Evolutionary conservation across 2,113 vertebrate genomes (phyloP).

Genomic region (Nansenia antarctica): DNA sequence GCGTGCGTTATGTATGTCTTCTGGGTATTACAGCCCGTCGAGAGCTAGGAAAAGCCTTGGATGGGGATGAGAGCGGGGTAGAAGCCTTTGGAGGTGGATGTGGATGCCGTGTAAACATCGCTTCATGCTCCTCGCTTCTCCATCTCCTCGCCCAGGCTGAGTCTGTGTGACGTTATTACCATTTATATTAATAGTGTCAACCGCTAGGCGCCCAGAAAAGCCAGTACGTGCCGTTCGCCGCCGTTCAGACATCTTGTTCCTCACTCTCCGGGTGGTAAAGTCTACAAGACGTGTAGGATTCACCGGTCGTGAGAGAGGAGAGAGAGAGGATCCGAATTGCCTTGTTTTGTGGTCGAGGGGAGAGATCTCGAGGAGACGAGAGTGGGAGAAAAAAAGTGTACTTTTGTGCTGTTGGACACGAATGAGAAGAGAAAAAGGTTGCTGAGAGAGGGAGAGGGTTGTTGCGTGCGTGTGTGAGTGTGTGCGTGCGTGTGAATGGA

Average conservation of each 20-base stretch:
- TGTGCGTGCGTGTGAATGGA: slow-evolving; percentile 33
- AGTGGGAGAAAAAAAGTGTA: not conserved
- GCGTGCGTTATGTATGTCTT: no score
- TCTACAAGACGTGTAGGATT: slow-evolving; percentile 20
- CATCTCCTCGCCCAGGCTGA: not conserved
- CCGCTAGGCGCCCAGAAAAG: not conserved
- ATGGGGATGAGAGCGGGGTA: no score
- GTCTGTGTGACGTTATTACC: slow-evolving; percentile 43
- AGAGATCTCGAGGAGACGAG: not conserved
- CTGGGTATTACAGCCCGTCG: no score
- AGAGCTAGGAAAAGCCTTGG: no score
- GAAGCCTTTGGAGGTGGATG: no score
- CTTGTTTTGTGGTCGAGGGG: not conserved
- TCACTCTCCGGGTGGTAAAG: slow-evolving; percentile 24
- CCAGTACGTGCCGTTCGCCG: slow-evolving; percentile 22
- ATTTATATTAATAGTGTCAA: slow-evolving; percentile 55
- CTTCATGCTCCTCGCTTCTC: not conserved
- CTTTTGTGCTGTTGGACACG: not conserved
- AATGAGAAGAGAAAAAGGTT: not conserved
- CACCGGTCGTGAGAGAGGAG: not conserved
- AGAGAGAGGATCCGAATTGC: not conserved
- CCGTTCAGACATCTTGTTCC: not conserved
- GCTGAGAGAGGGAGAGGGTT: not conserved
- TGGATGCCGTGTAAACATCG: no score
- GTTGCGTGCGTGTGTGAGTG: slow-evolving; percentile 5